These are phyloP conservation scores for Sympetrum striolatum DNA, from an alignment of 2,888 invertebrate genomes.

Conservation along the genomic window DNA sequence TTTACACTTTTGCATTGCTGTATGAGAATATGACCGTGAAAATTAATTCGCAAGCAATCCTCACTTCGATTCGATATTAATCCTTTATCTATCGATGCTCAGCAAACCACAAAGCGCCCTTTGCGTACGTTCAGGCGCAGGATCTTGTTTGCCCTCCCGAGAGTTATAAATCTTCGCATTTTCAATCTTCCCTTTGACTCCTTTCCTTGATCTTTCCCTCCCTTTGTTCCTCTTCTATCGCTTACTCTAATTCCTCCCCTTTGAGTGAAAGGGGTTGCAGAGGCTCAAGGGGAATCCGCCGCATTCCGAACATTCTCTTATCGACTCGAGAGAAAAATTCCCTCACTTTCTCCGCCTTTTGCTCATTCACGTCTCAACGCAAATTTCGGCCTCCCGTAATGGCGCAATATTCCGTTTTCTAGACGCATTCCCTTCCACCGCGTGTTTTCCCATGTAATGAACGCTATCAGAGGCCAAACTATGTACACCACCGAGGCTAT, in stretches of 20 bases:
- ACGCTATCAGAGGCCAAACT: no score
- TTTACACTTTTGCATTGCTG: no score
- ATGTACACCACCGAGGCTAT: no score
- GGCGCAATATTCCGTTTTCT: neutral
- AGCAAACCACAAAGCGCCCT: no score
- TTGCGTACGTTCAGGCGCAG: no score
- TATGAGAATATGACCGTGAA: no score
- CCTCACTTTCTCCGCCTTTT: slow-evolving; percentile 16
- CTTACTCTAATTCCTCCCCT: neutral
- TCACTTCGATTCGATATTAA: no score
- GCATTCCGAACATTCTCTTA: slow-evolving; percentile 30
- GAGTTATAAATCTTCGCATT: neutral
- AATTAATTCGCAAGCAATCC: no score
- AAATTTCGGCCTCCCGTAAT: neutral
- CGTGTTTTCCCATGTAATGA: neutral
- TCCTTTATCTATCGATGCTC: no score
- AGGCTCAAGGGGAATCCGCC: neutral
- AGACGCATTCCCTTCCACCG: neutral
- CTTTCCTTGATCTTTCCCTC: neutral
- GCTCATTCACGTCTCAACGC: slow-evolving; percentile 14
- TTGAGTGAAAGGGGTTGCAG: slow-evolving; percentile 27
- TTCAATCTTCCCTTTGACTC: neutral
- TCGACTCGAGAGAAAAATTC: neutral
- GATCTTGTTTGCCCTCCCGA: no score
- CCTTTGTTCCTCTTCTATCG: neutral